Evolutionary conservation across 1,140 invertebrate genomes (phyloP), one percentile per base, ranked within the genome.

Genomic region (Polyergus mexicanus): DNA sequence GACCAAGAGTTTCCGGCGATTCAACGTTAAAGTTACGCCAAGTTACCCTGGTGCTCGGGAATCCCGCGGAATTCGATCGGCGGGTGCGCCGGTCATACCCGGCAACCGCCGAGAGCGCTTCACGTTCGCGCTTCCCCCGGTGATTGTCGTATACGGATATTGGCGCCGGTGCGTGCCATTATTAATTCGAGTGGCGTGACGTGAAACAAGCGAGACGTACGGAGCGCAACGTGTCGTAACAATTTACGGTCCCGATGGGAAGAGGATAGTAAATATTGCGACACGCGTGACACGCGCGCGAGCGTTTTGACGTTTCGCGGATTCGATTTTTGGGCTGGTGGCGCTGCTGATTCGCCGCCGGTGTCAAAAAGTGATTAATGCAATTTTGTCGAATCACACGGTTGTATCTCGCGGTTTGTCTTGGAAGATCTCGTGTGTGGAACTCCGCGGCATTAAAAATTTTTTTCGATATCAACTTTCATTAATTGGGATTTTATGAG

Each of bases 151-250:
- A 28, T 28, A 38, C 19, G 25, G 13, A 6, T 16, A 32, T n/a
- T 54, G 78, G 19, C 13, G n/a, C 60, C 13, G 16, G 19, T 28
- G 32, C 38, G 35, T 25, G 68, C 72, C 54, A 28, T 19, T 13
- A 19, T 83, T 22, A 32, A 72, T 74, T 83, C 28, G 13, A 81
- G 78, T 81, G 68, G 35, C 60, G 78, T 47, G 54, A 83, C 28
- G 38, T 83, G 54, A 83, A 83, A 83, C 10, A 74, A n/a, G 78
- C 54, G 25, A 72, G 78, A 83, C 54, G 54, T 41, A 16, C 7
- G 44, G 44, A 8, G 41, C 13, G 44, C 44, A 78, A 66, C 60
- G 60, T 71, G 77, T n/a, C 3, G 28, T 28, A 35, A 60, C 38
- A 81, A 25, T 81, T 81, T 22, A 38, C 51, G 25, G 13, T 41